Percentiles rank a stretch among this genome's conserved stretches.
These are phyloP conservation scores for Meteorus colon DNA, from an alignment of 2,888 invertebrate species.

Conservation along the genomic window DNA sequence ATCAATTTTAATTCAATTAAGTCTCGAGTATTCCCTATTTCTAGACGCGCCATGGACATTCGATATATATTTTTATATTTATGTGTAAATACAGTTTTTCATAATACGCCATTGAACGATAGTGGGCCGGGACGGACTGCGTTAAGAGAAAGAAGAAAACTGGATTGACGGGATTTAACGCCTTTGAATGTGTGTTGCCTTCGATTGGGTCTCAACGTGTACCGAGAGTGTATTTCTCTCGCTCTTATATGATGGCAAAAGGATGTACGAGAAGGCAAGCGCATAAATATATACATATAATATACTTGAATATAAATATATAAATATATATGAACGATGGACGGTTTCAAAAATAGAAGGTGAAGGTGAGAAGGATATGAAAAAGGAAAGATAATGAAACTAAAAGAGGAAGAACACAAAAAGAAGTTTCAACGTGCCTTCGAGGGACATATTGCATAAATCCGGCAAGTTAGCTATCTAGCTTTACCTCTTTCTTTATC, in stretches of 20 bases:
- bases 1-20: too few relatives aligned
- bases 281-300: neutral
- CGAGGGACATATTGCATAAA: constrained; percentile 64
- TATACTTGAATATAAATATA: too few relatives aligned
- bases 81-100: neutral
- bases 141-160: constrained; percentile 50
- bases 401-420: neutral
- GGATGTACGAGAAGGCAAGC: constrained; percentile 53
- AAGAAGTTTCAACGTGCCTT: constrained; percentile 58
- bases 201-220: constrained; percentile 35
- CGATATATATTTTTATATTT: neutral
- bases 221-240: constrained; percentile 23
- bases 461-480: constrained; percentile 62
- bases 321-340: constrained; percentile 23
- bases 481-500: constrained; percentile 29
- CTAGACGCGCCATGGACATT: too few relatives aligned
- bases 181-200: constrained; percentile 50
- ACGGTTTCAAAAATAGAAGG: constrained; percentile 30
- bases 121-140: neutral
- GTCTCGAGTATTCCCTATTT: too few relatives aligned
- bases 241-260: constrained; percentile 38
- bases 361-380: constrained; percentile 31
- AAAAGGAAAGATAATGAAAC: constrained; percentile 17
- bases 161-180: constrained; percentile 65
- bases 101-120: constrained; percentile 11